Conservation (phyloP, 2,888 invertebrate genomes). For the Nephrotoma appendiculata region DNA sequence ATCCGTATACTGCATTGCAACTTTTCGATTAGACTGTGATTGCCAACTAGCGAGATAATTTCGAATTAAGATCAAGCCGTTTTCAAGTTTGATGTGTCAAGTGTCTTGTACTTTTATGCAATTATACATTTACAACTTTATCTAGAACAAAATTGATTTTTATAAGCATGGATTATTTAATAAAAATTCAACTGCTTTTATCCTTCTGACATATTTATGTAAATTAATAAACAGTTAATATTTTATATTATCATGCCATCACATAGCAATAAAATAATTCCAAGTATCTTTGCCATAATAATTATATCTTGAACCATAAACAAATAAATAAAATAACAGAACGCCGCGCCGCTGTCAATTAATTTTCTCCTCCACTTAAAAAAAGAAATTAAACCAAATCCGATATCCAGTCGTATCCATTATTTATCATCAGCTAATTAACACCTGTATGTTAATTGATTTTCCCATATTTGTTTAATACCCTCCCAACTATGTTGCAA, state of each 20-base stretch:
- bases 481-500: not conserved
- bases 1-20: too few species aligned
- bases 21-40: too few species aligned
- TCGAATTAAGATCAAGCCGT: too few species aligned
- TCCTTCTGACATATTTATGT: not conserved
- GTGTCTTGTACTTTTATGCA: too few species aligned
- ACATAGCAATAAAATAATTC: not conserved
- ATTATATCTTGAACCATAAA: not conserved
- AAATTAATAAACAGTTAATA: not conserved
- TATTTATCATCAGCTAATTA: not conserved
- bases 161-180: too few species aligned
- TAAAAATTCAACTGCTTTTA: not conserved
- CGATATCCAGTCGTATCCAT: not conserved
- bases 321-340: not conserved
- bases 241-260: not conserved
- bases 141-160: too few species aligned
- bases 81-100: too few species aligned
- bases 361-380: not conserved
- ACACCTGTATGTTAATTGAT: not conserved
- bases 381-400: not conserved
- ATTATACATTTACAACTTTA: too few species aligned
- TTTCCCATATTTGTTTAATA: not conserved
- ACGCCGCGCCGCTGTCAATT: not conserved
- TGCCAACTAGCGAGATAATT: too few species aligned
- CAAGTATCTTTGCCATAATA: not conserved